Base-by-base conservation (phyloP, 1,140 invertebrate genomes). In the Elymnias hypermnestra region DNA sequence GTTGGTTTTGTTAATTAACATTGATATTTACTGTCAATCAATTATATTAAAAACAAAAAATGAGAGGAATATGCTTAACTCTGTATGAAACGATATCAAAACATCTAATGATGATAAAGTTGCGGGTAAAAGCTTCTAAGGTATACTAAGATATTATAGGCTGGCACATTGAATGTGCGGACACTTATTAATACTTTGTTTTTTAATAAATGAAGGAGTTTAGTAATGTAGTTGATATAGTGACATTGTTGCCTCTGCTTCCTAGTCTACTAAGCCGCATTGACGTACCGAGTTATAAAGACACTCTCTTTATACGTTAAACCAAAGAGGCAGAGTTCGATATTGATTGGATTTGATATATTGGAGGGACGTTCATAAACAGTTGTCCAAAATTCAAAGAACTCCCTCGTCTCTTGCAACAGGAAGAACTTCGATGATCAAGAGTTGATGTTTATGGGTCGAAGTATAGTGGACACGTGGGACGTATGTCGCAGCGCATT, bases 401-500 rank as follows among this genome's bases (percentile, higher is more conserved):
- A 13, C 66, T 39, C n/a, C 46, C 33, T 19, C 51, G 22, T 45
- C 37, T 31, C 38, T 36, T 28, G 25, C 12, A 37, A 35, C 18
- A 17, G 15, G 3, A 51, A 51, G 25, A 23, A 36, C 2, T 36
- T 15, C 13, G 42, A 53, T 31, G 23, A 3, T 9, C 15, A 10
- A 21, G 28, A 14, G 14, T 45, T 28, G 22, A 31, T 39, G 17
- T 44, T 43, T 22, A 49, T 39, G 15, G 57, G 36, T 57, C 61
- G 41, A 14, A 25, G 36, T 38, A 25, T 19, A 31, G 13, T 77
- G 70, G 72, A 31, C 37, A 35, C 31, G 49, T 59, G 54, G 50
- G 62, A 58, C 72, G 68, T 79, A 77, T 79, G 78, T 73, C 75
- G 73, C 62, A 65, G 63, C 59, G 69, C 54, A 73, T 72, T 83